Base-by-base conservation (phyloP, 1,140 invertebrate species). In the Berghia stephanieae region DNA sequence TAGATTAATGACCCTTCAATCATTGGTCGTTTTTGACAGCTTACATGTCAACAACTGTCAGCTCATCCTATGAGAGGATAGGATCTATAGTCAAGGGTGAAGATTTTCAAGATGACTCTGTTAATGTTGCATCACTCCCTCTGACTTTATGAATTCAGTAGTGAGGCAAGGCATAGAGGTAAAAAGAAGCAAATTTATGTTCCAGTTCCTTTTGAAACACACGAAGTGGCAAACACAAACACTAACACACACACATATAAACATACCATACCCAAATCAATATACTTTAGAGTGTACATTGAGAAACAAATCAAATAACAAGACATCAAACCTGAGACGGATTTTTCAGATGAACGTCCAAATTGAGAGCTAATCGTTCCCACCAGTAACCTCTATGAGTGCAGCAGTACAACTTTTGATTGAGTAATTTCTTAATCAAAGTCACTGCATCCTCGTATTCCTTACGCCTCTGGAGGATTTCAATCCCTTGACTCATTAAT, bases 301-400 rank as follows among this genome's bases (percentile, higher is more conserved):
- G 21, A 8, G 34, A 10, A 13, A 13, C 10, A 63, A 63, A 24
- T 63, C 8, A 24, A 27, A 8, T 10, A 10, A 6, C 10, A 8
- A 8, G 8, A 24, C 10, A 27, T 16, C 10, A 24, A 75, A 89
- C 87, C 84, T 90, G 71, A 60, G 81, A 69, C n/a, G 85, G 87
- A 69, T 86, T 82, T 82, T 91, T 92, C 38, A 92, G 82, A 86
- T 92, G 91, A 60, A 86, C 87, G 55, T 91, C 90, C 21, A 90
- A 84, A 79, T 92, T 92, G 0, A 92, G 83, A 18, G 91, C 87
- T 27, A 92, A 79, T 74, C 92, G 81, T 77, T 92, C 91, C 82
- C 87, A 92, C 91, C 91, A 92, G 38, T 89, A 85, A 16, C 91
- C 92, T 42, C 90, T 83, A 77, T 90, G 90, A 57, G 90, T 84